phyloP scores from a whole-genome alignment of 2,113 vertebrate genomes.

The Ibidorhyncha struthersii region DNA sequence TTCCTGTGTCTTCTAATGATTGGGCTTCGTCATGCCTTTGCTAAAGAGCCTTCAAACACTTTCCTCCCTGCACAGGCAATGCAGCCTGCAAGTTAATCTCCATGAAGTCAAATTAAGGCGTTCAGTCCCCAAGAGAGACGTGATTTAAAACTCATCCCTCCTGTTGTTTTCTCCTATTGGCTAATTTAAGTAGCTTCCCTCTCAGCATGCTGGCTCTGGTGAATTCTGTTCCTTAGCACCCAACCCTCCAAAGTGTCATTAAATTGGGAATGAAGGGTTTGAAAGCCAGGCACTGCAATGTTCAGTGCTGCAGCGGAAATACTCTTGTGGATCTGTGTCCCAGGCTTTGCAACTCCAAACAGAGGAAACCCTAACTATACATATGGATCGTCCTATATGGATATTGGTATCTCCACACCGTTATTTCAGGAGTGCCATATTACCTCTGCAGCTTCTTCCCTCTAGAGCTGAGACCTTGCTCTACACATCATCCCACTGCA shows the following conservation, averaged over 20 bases:
- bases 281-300: neutral
- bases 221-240: slow-evolving; percentile 59
- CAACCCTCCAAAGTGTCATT: slow-evolving; percentile 22
- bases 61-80: slow-evolving; percentile 20
- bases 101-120: slow-evolving; percentile 65
- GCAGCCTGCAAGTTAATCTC: slow-evolving; percentile 62
- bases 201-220: slow-evolving; percentile 40
- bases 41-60: slow-evolving; percentile 63
- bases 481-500: neutral
- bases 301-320: neutral
- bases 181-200: slow-evolving; percentile 62
- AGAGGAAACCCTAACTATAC: neutral
- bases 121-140: slow-evolving; percentile 28
- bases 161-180: slow-evolving; percentile 65
- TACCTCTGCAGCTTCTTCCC: neutral
- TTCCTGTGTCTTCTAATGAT: neutral
- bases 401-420: neutral
- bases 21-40: slow-evolving; percentile 10
- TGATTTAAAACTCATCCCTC: slow-evolving; percentile 65
- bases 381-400: neutral
- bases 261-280: slow-evolving; percentile 31
- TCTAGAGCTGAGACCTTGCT: neutral
- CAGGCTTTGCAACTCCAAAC: neutral
- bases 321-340: neutral
- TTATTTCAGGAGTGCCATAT: neutral